Evolutionary conservation across 2,113 vertebrate genomes (phyloP), one percentile per base, ranked within the genome.

Genomic region (Mohoua ochrocephala): DNA sequence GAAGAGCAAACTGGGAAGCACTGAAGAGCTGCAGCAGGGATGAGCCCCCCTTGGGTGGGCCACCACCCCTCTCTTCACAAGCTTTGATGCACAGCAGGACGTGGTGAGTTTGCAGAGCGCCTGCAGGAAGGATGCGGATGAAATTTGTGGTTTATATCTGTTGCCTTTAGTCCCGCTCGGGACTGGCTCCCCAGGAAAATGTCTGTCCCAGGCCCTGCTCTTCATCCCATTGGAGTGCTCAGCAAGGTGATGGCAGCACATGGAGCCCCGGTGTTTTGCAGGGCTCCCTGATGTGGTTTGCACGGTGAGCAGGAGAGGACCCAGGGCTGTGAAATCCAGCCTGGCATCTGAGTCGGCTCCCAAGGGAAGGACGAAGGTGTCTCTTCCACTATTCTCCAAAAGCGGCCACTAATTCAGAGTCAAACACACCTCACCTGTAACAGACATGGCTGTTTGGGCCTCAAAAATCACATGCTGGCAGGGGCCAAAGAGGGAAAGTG

Each of bases 31-130:
- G 44, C 53, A 53, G 67, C 1, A 2, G 31, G 16, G 26, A 30
- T 23, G 15, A 59, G 10, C 18, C 5, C 3, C 1, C 11, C 12
- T 42, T 0, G 0, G 8, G 6, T 21, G 35, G 7, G 42, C 11
- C 42, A 68, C 14, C 37, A 50, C 8, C 4, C 9, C 22, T 28
- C 53, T 53, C 71, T 45, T 30, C 60, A 28, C 14, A 31, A 41
- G 27, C 10, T 41, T 28, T 0, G 0, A 7, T 21, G 44, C 21
- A 35, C 64, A 57, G 52, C 23, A 74, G 49, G 15, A 50, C 2
- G 2, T 31, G 53, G 1, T 50, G 47, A 60, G 18, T 26, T 49
- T 53, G 37, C 60, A 94, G 87, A 59, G 20, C 52, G 64, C 8
- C 23, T 33, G 30, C 16, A 87, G 39, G n/a, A 84, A 50, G 28